Evolutionary conservation across 2,113 vertebrate species (phyloP), one percentile per base, ranked within the genome.

Genomic region (Riparia riparia): DNA sequence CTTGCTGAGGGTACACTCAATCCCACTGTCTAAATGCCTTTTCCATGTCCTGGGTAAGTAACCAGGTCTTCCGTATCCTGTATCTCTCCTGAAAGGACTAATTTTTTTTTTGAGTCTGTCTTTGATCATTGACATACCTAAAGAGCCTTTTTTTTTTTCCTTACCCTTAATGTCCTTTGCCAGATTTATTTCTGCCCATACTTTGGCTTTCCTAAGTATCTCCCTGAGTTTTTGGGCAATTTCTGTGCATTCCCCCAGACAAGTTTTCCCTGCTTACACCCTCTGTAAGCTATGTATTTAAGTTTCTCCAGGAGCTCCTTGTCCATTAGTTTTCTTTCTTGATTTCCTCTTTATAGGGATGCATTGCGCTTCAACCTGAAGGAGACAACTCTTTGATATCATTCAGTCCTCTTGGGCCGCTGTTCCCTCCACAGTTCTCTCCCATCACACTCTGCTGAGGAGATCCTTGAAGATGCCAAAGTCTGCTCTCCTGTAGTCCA

Each of bases 391-490:
- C 17, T 53, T 60, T 2, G 10, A 0, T 51, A 29, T 39, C 37
- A 45, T 45, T 28, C 7, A 53, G 22, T 24, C 19, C 3, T 68
- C 24, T 41, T 66, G 19, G 28, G 18, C 53, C 0, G 0, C 53
- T 66, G 39, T 41, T 82, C 13, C 16, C 9, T 60, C 24, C 10
- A 53, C 1, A 2, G 5, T 58, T 73, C 17, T 58, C 17, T 44
- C 21, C 32, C 44, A 39, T 45, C 12, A 10, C 13, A 20, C 16
- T 17, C 53, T 53, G 2, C 13, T 24, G 6, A 41, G 45, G 19
- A 53, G 28, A 58, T n/a, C 39, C 10, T 60, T 53, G 39, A 53
- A 41, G 11, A 47, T 17, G 17, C 24, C 19, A 29, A 24, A 45
- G 9, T 60, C 32, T 45, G 22, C 24, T 60, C 2, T 60, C 53